Base-by-base conservation (phyloP, 2,888 invertebrate genomes). In the Lasioglossum zephyrum region DNA sequence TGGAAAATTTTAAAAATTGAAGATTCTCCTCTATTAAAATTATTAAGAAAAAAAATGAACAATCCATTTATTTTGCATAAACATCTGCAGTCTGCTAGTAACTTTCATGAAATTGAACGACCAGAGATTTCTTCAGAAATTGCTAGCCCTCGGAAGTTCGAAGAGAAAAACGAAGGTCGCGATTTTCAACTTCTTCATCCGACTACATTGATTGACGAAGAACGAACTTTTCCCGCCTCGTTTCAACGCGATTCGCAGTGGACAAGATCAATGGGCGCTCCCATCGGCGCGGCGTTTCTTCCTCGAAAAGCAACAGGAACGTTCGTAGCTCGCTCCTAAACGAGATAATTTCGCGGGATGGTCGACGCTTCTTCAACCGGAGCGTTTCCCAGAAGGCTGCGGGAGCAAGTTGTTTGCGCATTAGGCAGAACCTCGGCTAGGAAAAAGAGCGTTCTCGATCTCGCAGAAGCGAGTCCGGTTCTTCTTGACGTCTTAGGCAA, bases 351-450 rank as follows among this genome's bases (percentile, higher is more conserved):
- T 73, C 63, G 60, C 72, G 60, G 78, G 44, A n/a, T 26, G 22
- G 49, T 39, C 77, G 22, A 47, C 47, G 36, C 72, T 63, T 81
- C 9, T 36, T 26, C 47, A 53, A n/a, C 39, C 41, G 26, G 6
- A 63, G 63, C 63, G 36, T 36, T 83, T 83, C 76, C 63, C 18
- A 63, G 83, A 83, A 81, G 41, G 31, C 72, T 31, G 57, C 22
- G n/a, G 60, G 16, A 31, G 31, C 75, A 60, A 75, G 70, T 81
- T 82, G 70, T 81, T 83, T 44, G 53, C 60, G 49, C 82, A 53
- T 74, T 60, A 73, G 63, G 69, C 47, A 66, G 63, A 36, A 9
- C 47, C 53, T 41, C 36, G 26, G 11, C 26, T 44, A 79, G 44
- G 39, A 63, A 72, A 69, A 75, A 73, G 47, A 69, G 53, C 36